Percentiles rank a stretch among this genome's conserved stretches.
These are phyloP conservation scores for Crypturellus tataupa DNA, from an alignment of 2,797 vertebrate species.

Conservation along the genomic window DNA sequence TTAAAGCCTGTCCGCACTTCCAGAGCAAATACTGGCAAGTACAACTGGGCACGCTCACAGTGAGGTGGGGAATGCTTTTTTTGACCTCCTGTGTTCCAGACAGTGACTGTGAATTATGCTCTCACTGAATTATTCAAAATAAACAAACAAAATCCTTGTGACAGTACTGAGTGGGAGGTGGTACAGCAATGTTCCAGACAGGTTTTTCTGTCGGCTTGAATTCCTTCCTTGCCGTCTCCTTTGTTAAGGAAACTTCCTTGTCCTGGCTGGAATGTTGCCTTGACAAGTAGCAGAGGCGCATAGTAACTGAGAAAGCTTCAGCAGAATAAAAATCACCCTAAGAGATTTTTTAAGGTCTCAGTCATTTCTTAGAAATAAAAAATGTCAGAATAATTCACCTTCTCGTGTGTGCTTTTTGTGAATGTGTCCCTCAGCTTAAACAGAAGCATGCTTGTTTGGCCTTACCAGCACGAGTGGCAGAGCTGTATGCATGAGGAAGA, in stretches of 20 bases:
- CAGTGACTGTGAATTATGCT: not conserved
- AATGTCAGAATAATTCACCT: not conserved
- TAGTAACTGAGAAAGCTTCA: not conserved
- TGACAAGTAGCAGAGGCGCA: not conserved
- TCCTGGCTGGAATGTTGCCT: not conserved
- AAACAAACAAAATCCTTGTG: not conserved
- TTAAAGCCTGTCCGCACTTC: not conserved
- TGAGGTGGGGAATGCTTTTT: not conserved
- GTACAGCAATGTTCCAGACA: no score
- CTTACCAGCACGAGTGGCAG: not conserved
- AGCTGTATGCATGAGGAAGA: not conserved
- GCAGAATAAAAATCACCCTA: not conserved
- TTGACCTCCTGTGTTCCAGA: not conserved
- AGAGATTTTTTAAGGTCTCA: not conserved
- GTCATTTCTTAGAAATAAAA: not conserved
- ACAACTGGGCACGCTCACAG: not conserved
- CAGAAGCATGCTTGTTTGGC: not conserved
- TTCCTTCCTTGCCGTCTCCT: not conserved
- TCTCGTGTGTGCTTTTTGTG: not conserved
- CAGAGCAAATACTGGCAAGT: not conserved
- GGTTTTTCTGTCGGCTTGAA: not conserved
- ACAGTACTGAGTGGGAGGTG: not conserved
- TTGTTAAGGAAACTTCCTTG: not conserved
- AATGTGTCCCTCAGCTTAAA: not conserved
- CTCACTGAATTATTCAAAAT: not conserved